These are phyloP conservation scores for Bubalus kerabau DNA, from an alignment of 2,113 vertebrate species.

Conservation along the genomic window DNA sequence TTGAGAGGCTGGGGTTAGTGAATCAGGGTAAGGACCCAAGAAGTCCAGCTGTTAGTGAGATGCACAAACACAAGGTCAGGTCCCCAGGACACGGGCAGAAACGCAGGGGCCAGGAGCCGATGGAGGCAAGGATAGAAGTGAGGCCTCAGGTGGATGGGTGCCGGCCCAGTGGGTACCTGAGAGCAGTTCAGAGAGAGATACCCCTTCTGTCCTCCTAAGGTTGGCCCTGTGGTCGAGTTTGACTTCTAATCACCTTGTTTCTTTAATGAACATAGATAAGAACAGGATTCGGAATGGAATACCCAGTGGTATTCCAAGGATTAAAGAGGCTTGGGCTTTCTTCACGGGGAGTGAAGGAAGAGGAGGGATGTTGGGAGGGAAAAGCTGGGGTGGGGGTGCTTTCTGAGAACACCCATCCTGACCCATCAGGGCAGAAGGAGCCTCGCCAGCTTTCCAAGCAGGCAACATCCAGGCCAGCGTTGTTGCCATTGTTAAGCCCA, in stretches of 20 bases:
- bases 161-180: background rate
- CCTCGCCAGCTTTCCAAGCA: rapidly evolving
- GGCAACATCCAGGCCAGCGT: rapidly evolving
- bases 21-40: background rate
- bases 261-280: background rate
- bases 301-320: background rate
- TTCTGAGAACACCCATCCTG: background rate
- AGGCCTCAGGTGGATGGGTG: background rate
- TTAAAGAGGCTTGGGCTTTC: background rate
- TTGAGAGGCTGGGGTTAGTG: background rate
- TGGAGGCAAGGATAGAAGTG: background rate
- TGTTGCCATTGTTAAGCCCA: background rate
- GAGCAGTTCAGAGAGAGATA: background rate
- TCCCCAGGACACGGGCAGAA: background rate
- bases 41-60: background rate
- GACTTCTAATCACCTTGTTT: background rate
- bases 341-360: background rate
- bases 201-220: background rate
- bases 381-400: background rate
- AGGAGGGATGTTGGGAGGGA: background rate
- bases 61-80: background rate
- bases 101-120: background rate
- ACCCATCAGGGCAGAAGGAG: too few species aligned
- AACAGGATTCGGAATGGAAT: background rate
- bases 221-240: background rate